phyloP scores from a whole-genome alignment of 1,140 invertebrate genomes.

The Eupeodes corollae region DNA sequence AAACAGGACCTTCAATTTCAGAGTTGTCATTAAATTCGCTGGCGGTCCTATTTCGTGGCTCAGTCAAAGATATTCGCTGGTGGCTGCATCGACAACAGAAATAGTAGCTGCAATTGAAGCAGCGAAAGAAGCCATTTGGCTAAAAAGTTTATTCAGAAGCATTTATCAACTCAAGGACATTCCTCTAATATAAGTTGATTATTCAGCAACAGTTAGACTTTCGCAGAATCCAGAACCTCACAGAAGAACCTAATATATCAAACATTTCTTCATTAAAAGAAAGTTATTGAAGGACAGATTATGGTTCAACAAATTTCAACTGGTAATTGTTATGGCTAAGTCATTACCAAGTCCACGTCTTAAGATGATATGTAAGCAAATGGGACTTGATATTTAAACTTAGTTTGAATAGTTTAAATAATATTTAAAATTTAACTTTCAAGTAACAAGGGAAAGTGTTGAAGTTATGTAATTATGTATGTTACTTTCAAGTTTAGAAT shows the following conservation, averaged over 20 bases:
- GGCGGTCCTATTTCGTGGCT: constrained; percentile 28
- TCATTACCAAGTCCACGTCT: too few relatives aligned
- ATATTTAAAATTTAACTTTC: too few relatives aligned
- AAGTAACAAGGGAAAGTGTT: too few relatives aligned
- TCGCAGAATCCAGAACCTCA: constrained; percentile 21
- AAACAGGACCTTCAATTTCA: constrained; percentile 25
- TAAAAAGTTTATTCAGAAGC: constrained; percentile 11
- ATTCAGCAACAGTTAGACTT: background rate
- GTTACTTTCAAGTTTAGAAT: too few relatives aligned
- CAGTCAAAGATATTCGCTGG: constrained; percentile 25
- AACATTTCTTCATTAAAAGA: constrained; percentile 30
- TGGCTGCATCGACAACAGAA: constrained; percentile 35
- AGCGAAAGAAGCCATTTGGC: constrained; percentile 33
- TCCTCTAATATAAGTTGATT: constrained; percentile 16
- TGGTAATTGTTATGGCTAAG: constrained; percentile 11
- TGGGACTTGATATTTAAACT: too few relatives aligned
- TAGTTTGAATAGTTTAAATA: too few relatives aligned
- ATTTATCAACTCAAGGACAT: background rate
- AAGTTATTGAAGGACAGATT: constrained; percentile 13
- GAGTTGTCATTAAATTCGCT: constrained; percentile 20
- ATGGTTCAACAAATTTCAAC: constrained; percentile 8
- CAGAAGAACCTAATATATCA: constrained; percentile 36
- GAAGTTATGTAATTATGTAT: too few relatives aligned
- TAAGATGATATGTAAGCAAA: too few relatives aligned
- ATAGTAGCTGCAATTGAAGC: constrained; percentile 39